Evolutionary conservation across 2,888 invertebrate genomes (phyloP).

Genomic region (Trissolcus brochymenae): DNA sequence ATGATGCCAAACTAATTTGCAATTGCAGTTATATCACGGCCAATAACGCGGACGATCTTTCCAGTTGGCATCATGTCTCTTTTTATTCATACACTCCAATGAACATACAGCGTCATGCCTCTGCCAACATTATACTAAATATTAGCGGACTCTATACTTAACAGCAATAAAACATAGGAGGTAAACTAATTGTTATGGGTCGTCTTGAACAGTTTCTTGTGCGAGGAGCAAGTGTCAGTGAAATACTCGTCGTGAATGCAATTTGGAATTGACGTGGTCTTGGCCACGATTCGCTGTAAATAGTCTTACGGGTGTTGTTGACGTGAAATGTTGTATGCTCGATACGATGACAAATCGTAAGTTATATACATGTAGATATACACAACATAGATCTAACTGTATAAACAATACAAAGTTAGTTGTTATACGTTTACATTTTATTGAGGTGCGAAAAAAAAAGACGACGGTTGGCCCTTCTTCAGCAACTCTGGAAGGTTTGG

Average conservation of each 20-base stretch:
- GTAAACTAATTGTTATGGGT: conserved; percentile 29
- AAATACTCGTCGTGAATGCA: conserved; percentile 54
- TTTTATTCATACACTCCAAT: neutral
- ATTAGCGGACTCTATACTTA: conserved; percentile 9
- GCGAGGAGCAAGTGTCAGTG: conserved; percentile 37
- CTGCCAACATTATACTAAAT: conserved; percentile 1
- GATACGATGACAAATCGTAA: conserved; percentile 43
- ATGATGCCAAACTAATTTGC: conserved; percentile 11
- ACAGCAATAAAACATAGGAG: conserved; percentile 15
- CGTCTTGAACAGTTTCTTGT: conserved; percentile 56
- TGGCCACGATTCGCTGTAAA: conserved; percentile 55
- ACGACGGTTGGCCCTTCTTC: neutral
- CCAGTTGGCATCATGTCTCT: neutral
- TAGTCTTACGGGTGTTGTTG: conserved; percentile 47
- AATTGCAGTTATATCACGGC: neutral
- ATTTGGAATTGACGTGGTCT: conserved; percentile 58
- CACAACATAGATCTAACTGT: conserved; percentile 37
- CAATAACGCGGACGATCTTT: neutral
- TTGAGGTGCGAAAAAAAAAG: neutral
- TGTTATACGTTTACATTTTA: conserved; percentile 7
- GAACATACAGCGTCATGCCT: neutral
- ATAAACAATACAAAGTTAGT: conserved; percentile 39
- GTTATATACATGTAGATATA: conserved; percentile 49
- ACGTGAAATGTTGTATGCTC: conserved; percentile 45
- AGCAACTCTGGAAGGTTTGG: neutral